Evolutionary conservation across 2,797 vertebrate genomes (phyloP).

Genomic region (Sarcophilus harrisii): DNA sequence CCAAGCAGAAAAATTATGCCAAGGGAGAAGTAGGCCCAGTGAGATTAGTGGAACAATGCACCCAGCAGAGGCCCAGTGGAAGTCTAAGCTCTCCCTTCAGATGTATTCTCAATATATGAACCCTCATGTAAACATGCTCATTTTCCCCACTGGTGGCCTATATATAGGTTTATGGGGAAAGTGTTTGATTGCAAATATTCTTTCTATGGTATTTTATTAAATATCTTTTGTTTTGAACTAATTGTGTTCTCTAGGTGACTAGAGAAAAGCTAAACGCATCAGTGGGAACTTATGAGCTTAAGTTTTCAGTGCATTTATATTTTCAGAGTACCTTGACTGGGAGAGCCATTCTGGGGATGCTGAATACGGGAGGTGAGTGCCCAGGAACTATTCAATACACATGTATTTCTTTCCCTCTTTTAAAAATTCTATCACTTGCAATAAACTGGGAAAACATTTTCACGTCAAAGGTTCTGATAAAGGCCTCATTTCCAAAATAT

Average conservation of each 20-base stretch:
- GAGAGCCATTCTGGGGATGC: background rate
- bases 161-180: background rate
- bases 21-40: background rate
- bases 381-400: background rate
- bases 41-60: background rate
- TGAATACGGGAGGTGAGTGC: background rate
- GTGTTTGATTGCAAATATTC: background rate
- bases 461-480: too few relatives aligned
- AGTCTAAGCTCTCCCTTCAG: background rate
- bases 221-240: background rate
- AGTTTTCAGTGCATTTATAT: background rate
- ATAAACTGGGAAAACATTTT: too few relatives aligned
- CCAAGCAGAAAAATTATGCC: background rate
- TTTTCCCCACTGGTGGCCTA: background rate
- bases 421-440: background rate
- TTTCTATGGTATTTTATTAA: background rate
- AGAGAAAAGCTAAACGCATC: background rate
- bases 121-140: background rate
- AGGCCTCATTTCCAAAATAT: too few relatives aligned
- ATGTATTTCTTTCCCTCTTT: background rate
- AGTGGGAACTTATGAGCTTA: background rate
- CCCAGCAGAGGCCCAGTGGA: background rate
- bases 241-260: background rate
- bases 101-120: background rate
- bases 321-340: background rate